Conservation (phyloP, 2,113 vertebrate genomes). For the Maccullochella peelii region DNA sequence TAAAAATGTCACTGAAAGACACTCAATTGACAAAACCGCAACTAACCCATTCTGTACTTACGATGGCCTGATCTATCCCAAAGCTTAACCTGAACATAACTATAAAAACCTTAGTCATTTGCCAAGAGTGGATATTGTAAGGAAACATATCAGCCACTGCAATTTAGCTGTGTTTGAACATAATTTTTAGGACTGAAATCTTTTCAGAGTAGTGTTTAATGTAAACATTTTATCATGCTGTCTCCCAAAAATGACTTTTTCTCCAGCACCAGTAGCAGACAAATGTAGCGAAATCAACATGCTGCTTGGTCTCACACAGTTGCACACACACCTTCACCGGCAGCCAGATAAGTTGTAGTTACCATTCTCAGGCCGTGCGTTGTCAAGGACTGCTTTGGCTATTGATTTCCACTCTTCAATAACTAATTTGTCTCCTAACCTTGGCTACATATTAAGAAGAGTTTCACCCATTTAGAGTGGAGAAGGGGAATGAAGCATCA, state of each 20-base stretch:
- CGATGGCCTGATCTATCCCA: background rate
- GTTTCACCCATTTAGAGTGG: slow-evolving; percentile 48
- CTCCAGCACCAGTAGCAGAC: background rate
- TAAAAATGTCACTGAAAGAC: background rate
- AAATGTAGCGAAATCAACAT: slow-evolving; percentile 4
- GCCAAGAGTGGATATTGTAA: background rate
- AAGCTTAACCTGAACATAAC: background rate
- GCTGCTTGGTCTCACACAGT: background rate
- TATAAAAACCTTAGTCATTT: background rate
- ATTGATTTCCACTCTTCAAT: slow-evolving; percentile 76
- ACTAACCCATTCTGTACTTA: background rate
- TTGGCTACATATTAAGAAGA: slow-evolving; percentile 71
- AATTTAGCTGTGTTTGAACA: background rate
- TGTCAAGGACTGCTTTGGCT: slow-evolving; percentile 71
- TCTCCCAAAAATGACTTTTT: background rate
- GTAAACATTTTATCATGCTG: background rate
- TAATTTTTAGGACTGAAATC: background rate
- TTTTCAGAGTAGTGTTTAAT: background rate
- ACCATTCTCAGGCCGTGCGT: slow-evolving; percentile 46
- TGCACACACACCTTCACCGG: background rate
- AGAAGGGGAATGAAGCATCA: slow-evolving; percentile 69
- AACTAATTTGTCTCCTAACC: slow-evolving; percentile 75
- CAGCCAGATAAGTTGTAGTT: slow-evolving; percentile 50
- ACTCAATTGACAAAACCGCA: background rate
- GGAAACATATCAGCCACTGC: background rate